Evolutionary conservation across 2,888 invertebrate species (phyloP).

Genomic region (Thyatira batis): DNA sequence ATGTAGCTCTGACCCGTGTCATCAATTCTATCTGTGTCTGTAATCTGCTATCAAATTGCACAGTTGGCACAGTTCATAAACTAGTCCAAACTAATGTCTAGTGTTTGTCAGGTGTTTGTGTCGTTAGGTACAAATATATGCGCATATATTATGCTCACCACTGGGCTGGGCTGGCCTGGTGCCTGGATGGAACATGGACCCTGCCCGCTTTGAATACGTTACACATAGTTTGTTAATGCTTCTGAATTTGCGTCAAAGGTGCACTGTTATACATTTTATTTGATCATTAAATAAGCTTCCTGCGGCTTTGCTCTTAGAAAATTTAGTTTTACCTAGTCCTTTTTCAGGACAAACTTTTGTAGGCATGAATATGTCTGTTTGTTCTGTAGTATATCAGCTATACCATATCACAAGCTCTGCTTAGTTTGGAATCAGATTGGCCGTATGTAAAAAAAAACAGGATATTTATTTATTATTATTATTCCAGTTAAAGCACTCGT

Average conservation of each 20-base stretch:
- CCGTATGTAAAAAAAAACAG: too few relatives aligned
- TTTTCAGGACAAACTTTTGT: too few relatives aligned
- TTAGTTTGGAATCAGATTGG: too few relatives aligned
- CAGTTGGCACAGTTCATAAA: background rate
- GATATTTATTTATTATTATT: too few relatives aligned
- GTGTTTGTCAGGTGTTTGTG: constrained; percentile 12
- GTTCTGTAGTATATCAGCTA: too few relatives aligned
- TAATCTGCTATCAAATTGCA: background rate
- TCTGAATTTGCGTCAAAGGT: background rate
- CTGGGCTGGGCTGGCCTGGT: background rate
- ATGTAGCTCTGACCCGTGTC: too few relatives aligned
- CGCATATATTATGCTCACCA: constrained; percentile 19
- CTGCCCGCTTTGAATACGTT: background rate
- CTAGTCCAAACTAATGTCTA: background rate
- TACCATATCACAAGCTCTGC: too few relatives aligned
- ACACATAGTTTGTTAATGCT: background rate
- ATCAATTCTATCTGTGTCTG: background rate
- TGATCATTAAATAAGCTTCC: too few relatives aligned
- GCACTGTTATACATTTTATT: background rate
- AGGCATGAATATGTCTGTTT: too few relatives aligned
- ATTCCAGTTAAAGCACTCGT: too few relatives aligned
- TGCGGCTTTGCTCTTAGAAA: background rate
- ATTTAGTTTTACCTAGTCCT: too few relatives aligned
- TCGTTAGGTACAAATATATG: constrained; percentile 21
- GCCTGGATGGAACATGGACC: background rate